Percentiles rank a stretch among this genome's conserved stretches.
phyloP scores from a whole-genome alignment of 2,113 vertebrate species.

The Rhea americana region DNA sequence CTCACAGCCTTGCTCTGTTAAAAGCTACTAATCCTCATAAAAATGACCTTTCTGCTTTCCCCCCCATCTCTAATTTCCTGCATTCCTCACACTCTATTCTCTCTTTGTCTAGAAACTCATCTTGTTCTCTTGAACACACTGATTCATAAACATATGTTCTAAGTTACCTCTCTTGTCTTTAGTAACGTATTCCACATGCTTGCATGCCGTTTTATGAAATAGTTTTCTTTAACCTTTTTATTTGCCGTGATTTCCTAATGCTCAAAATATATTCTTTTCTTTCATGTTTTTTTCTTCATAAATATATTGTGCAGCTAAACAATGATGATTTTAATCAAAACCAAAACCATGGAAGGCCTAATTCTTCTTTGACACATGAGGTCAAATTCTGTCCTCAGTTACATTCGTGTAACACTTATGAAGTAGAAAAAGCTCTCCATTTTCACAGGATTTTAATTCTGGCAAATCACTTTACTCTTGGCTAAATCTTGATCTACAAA shows the following conservation, averaged over 20 bases:
- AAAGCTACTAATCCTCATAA: slow-evolving; percentile 71
- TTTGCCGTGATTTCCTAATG: slow-evolving; percentile 73
- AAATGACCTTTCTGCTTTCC: slow-evolving; percentile 37
- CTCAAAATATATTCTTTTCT: slow-evolving; percentile 65
- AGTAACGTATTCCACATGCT: slow-evolving; percentile 73
- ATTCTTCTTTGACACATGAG: slow-evolving; percentile 48
- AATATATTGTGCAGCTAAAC: slow-evolving; percentile 73
- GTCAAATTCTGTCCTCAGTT: slow-evolving; percentile 27
- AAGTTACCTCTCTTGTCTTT: slow-evolving; percentile 74
- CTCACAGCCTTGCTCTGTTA: slow-evolving; percentile 60
- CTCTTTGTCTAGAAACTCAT: slow-evolving; percentile 66
- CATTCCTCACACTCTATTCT: slow-evolving; percentile 62
- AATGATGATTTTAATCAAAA: slow-evolving; percentile 67
- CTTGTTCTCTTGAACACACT: slow-evolving; percentile 60
- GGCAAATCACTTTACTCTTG: neutral
- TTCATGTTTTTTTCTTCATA: slow-evolving; percentile 69
- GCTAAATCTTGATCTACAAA: slow-evolving; percentile 3
- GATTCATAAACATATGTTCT: slow-evolving; percentile 71
- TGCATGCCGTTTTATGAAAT: slow-evolving; percentile 68
- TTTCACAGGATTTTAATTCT: slow-evolving; percentile 9
- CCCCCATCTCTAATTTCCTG: slow-evolving; percentile 43
- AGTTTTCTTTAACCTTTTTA: slow-evolving; percentile 72
- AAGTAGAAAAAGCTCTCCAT: neutral
- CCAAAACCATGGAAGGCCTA: slow-evolving; percentile 51
- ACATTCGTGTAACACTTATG: neutral